A percentile compares a stretch with the other conserved stretches of the same genome.
Conservation (phyloP, 2,797 vertebrate genomes). For the Lithobates sylvaticus region DNA sequence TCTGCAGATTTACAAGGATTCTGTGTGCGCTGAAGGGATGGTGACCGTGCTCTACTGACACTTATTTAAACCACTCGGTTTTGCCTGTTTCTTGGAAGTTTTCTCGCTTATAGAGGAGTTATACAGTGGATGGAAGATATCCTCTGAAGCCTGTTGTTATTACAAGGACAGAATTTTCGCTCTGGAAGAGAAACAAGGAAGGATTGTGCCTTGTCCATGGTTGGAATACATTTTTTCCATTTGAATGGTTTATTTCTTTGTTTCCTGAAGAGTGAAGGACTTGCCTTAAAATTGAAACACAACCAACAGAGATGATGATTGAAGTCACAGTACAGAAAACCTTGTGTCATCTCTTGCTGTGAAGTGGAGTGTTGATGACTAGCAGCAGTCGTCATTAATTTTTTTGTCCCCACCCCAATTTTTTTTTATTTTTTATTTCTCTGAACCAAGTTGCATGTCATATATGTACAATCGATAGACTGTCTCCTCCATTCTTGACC, state of each 20-base stretch:
- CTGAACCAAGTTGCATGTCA: constrained; percentile 44
- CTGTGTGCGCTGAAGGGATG: constrained; percentile 43
- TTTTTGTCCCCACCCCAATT: background rate
- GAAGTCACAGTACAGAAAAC: constrained; percentile 7
- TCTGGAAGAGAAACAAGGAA: constrained; percentile 45
- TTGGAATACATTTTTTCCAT: constrained; percentile 53
- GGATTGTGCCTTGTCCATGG: constrained; percentile 62
- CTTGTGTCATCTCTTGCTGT: constrained; percentile 29
- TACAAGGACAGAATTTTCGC: constrained; percentile 20
- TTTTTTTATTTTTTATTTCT: constrained; percentile 29
- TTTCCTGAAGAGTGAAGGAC: constrained; percentile 43
- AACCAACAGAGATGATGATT: constrained; percentile 31
- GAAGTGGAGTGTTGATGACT: constrained; percentile 23
- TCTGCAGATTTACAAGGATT: constrained; percentile 52
- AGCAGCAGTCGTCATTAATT: constrained; percentile 23
- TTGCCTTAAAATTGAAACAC: constrained; percentile 57
- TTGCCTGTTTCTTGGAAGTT: constrained; percentile 56
- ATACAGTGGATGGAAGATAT: constrained; percentile 43
- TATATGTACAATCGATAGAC: constrained; percentile 42
- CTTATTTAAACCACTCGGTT: constrained; percentile 57
- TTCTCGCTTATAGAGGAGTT: constrained; percentile 70
- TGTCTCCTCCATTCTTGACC: constrained; percentile 44
- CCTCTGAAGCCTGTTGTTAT: constrained; percentile 36
- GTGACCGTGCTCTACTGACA: constrained; percentile 27
- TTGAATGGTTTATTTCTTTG: constrained; percentile 58